phyloP scores from a whole-genome alignment of 2,888 invertebrate genomes.

The Chymomyza procnemis region DNA sequence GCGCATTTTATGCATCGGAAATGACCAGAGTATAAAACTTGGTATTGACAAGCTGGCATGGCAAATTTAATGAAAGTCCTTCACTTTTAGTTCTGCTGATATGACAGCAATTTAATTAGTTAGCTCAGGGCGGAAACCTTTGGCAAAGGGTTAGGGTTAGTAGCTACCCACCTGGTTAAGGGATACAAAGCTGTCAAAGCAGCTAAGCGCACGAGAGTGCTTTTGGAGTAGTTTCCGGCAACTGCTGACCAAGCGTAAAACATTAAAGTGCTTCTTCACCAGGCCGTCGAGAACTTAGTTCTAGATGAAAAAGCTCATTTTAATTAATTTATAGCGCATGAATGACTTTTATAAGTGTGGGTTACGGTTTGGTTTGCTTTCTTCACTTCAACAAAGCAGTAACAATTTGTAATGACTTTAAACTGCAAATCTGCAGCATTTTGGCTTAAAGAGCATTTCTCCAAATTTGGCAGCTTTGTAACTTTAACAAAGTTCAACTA shows the following conservation, averaged over 20 bases:
- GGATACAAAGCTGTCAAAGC: neutral
- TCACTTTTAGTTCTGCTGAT: neutral
- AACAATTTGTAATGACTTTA: constrained; percentile 34
- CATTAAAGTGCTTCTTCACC: too few relatives aligned
- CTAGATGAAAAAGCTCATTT: too few relatives aligned
- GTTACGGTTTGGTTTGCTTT: too few relatives aligned
- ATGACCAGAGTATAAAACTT: neutral
- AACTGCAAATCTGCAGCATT: constrained; percentile 39
- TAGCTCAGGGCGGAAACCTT: too few relatives aligned
- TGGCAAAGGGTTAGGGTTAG: too few relatives aligned
- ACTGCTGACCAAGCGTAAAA: too few relatives aligned
- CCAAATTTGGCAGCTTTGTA: neutral
- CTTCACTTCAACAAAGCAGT: too few relatives aligned
- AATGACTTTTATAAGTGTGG: too few relatives aligned
- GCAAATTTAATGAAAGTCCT: neutral
- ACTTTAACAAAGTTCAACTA: neutral
- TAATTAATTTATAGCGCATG: too few relatives aligned
- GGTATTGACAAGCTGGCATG: neutral
- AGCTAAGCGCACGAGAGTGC: too few relatives aligned
- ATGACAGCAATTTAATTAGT: neutral
- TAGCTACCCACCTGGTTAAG: neutral
- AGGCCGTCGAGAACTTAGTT: too few relatives aligned
- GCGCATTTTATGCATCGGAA: constrained; percentile 4
- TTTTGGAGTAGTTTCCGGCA: too few relatives aligned
- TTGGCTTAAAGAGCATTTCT: neutral